Evolutionary conservation across 2,888 invertebrate genomes (phyloP), one percentile per base, ranked within the genome.

Genomic region (Sycophila texana): DNA sequence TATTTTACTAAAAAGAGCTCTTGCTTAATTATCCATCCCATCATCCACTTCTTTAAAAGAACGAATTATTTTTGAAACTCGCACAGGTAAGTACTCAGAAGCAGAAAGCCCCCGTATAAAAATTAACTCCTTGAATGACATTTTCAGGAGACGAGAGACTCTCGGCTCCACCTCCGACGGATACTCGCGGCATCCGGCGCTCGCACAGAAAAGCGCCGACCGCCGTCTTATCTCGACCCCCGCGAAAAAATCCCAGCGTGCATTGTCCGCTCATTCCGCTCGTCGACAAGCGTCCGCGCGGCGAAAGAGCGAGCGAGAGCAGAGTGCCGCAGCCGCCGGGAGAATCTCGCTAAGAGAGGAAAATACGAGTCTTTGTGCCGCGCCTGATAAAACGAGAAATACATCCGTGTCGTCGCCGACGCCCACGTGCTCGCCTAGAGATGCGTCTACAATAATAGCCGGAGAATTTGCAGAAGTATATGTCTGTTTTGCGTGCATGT

Each of bases 301-400:
- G 14, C 26, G 30, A 30, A 22, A 61, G 30, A 30, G 30, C 30
- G 30, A 30, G 30, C 30, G 30, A 30, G 30, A 30, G 39, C 39
- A 39, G 39, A 39, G 39, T 39, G 39, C 39, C 30, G 3, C 39
- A 14, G 47, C 18, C 10, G 13, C 57, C 14, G 13, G 20, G 26
- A 60, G 30, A 51, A 53, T n/a, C n/a, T 20, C 70, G 16, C 57
- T 14, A 47, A 51, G 30, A 18, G 58, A 30, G 58, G 49, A 73
- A 73, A 20, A 63, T 73, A n/a, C 20, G 30, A 30, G 39, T 30
- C 60, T 60, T 60, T 61, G 22, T 61, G 30, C 22, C 39, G 16
- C 30, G 47, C 65, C 65, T 57, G 74, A 57, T 65, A 57, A 75
- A 58, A 58, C 60, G 67, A 51, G 73, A 65, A 49, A n/a, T 60